Evolutionary conservation across 2,113 vertebrate species (phyloP).

Genomic region (Laticauda colubrina): DNA sequence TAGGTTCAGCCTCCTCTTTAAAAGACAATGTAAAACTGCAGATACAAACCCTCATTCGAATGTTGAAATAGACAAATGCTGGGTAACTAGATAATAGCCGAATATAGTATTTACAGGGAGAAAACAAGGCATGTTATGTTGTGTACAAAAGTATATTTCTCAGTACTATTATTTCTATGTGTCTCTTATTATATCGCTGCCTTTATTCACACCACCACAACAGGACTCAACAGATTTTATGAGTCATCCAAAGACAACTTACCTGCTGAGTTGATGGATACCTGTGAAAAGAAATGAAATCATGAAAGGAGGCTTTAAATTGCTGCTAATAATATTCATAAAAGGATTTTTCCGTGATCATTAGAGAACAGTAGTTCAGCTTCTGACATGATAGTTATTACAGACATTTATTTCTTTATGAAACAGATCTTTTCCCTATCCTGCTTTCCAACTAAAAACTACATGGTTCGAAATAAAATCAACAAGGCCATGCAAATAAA

Average conservation of each 20-base stretch:
- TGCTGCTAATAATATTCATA: neutral
- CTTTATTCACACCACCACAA: neutral
- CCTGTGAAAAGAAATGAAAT: conserved; percentile 73
- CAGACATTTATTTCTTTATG: neutral
- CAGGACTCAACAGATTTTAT: neutral
- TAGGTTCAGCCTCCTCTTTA: neutral
- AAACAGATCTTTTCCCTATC: neutral
- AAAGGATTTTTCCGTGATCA: neutral
- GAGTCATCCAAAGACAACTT: conserved; percentile 52
- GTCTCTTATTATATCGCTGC: neutral
- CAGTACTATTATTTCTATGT: neutral
- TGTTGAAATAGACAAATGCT: neutral
- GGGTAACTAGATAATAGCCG: neutral
- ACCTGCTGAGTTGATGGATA: conserved; percentile 97
- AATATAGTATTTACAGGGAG: neutral
- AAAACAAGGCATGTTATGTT: neutral
- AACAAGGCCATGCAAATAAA: neutral
- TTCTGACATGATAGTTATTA: neutral
- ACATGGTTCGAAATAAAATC: neutral
- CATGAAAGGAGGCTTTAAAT: neutral
- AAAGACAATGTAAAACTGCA: neutral
- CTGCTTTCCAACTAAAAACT: neutral
- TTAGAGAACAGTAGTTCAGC: neutral
- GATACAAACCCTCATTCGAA: neutral
- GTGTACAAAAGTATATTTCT: neutral